Conservation (phyloP, 1,140 invertebrate species). For the Calliphora vicina region DNA sequence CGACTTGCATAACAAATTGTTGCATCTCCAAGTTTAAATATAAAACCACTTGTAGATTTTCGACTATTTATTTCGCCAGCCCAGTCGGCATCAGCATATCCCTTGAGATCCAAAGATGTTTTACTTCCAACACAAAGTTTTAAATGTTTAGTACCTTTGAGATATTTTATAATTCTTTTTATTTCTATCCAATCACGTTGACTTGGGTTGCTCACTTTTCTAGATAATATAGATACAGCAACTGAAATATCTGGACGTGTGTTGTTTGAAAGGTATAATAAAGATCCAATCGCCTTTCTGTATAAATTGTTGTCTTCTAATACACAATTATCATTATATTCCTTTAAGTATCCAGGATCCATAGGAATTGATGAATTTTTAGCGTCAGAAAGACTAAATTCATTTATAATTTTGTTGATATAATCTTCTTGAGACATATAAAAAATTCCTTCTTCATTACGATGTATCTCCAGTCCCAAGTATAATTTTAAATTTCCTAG, state of each 20-base stretch:
- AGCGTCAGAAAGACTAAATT: not conserved
- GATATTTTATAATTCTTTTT: slow-evolving; percentile 54
- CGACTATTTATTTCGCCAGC: no score
- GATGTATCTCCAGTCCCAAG: not conserved
- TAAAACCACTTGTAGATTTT: no score
- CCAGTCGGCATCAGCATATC: slow-evolving; percentile 46
- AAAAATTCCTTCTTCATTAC: not conserved
- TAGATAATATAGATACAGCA: slow-evolving; percentile 51
- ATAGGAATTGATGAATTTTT: not conserved
- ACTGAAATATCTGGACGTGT: slow-evolving; percentile 60
- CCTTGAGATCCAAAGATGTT: slow-evolving; percentile 18
- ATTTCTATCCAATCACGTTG: slow-evolving; percentile 51
- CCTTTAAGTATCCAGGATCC: slow-evolving; percentile 23
- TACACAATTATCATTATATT: slow-evolving; percentile 54
- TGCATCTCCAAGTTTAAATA: no score
- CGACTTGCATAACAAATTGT: no score
- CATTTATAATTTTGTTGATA: not conserved
- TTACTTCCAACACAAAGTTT: slow-evolving; percentile 29
- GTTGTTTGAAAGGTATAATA: no score
- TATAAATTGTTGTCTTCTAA: slow-evolving; percentile 45
- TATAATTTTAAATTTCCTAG: not conserved
- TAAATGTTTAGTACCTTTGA: slow-evolving; percentile 49
- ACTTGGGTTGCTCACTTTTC: slow-evolving; percentile 44
- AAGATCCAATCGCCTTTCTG: no score
- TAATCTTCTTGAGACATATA: slow-evolving; percentile 15